Evolutionary conservation across 2,888 invertebrate species (phyloP).

Genomic region (Noctuana brunneofusca): DNA sequence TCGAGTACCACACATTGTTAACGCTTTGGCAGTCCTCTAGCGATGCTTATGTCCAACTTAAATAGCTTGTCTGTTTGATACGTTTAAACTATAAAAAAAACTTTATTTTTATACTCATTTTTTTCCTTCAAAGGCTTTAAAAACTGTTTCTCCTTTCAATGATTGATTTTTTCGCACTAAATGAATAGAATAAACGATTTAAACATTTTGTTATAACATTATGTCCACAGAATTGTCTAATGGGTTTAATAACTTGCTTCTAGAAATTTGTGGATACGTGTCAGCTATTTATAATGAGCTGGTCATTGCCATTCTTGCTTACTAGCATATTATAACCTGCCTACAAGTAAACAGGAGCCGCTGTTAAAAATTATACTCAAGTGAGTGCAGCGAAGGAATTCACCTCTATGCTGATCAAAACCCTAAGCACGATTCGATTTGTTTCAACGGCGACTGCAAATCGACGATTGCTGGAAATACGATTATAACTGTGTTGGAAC

Average conservation of each 20-base stretch:
- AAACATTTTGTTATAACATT: too few species aligned
- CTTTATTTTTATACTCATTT: too few species aligned
- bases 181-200: too few species aligned
- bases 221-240: too few species aligned
- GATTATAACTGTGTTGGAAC: constrained; percentile 9
- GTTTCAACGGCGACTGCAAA: constrained; percentile 22
- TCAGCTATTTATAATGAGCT: neutral
- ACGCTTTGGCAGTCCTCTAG: too few species aligned
- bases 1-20: too few species aligned
- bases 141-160: too few species aligned
- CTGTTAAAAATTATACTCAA: constrained; percentile 20
- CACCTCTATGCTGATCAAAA: constrained; percentile 11
- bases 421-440: constrained; percentile 26
- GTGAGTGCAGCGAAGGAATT: constrained; percentile 21
- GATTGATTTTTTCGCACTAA: too few species aligned
- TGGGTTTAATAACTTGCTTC: neutral
- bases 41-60: too few species aligned
- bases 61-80: too few species aligned
- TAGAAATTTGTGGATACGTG: neutral
- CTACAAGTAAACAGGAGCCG: constrained; percentile 19
- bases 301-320: constrained; percentile 13
- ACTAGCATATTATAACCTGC: constrained; percentile 5
- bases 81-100: too few species aligned
- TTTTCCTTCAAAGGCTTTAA: too few species aligned
- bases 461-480: constrained; percentile 1